Evolutionary conservation across 1,140 invertebrate genomes (phyloP), one percentile per base, ranked within the genome.

Genomic region (Apis cerana): DNA sequence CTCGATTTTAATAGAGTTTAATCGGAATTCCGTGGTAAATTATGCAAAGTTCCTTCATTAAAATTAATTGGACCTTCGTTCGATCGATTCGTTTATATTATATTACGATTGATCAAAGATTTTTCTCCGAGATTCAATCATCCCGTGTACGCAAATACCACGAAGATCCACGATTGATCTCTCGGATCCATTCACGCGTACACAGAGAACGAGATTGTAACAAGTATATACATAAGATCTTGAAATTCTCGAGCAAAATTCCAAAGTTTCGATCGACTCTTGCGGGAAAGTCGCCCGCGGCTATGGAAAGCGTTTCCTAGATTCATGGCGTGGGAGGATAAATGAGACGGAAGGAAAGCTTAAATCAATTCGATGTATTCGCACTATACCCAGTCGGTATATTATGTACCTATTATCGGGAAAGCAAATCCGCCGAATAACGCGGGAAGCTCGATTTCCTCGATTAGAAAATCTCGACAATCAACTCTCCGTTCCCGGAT

Each of bases 331-430:
- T 7, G 64, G 19, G 33, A 43, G 52, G 61, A 23, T 54, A 56
- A 76, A 56, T 61, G 75, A 50, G 65, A 11, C 58, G 62, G 54
- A 70, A 43, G 58, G 59, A 80, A 65, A 69, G 77, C 86, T 88
- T 88, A 88, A 88, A 88, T 88, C 87, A 88, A 88, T 88, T 88
- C 86, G 83, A 80, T 83, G 86, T 80, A 88, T 88, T 88, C 87
- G 82, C 76, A 83, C 56, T 83, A 88, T 88, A 88, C 83, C 86
- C 74, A 78, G 76, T 83, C 83, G 87, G 84, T 88, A 88, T 88
- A 88, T 88, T 88, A 88, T 88, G 84, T 85, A 88, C 86, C 87
- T 88, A 88, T 88, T 88, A 88, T 88, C 86, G 83, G 83, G 72
- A 88, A 88, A 88, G 80, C 65, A 86, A 85, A 88, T 88, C 86